Percentiles rank a stretch among this genome's conserved stretches.
Conservation (phyloP, 2,888 invertebrate genomes). For the Stegana nigrithorax region DNA sequence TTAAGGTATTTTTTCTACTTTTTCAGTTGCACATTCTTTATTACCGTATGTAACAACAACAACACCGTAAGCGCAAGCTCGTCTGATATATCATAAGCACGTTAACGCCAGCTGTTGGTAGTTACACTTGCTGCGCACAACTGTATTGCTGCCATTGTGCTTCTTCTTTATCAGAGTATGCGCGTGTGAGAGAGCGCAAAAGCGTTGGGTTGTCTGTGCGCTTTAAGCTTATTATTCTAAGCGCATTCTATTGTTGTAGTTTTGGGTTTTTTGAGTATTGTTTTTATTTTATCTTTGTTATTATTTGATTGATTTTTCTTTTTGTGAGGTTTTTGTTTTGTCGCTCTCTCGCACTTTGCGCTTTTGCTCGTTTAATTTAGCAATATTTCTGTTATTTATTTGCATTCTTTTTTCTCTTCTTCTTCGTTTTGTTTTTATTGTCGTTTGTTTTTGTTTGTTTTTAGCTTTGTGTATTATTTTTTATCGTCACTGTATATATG, state of each 20-base stretch:
- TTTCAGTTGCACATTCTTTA: neutral
- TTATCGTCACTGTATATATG: no score
- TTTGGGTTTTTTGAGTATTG: constrained; percentile 31
- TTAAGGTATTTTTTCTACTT: neutral
- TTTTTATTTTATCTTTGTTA: constrained; percentile 23
- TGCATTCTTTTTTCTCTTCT: constrained; percentile 29
- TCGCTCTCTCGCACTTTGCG: constrained; percentile 5
- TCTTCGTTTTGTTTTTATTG: constrained; percentile 17
- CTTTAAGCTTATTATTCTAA: constrained; percentile 13
- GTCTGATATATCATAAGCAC: neutral
- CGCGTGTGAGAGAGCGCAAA: neutral
- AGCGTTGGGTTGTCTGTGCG: neutral
- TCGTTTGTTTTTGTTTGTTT: neutral
- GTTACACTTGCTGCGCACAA: neutral
- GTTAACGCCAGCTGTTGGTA: neutral
- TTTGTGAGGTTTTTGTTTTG: neutral
- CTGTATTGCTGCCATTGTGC: neutral
- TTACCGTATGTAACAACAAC: neutral
- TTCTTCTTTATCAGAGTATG: neutral
- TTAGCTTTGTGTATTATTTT: no score
- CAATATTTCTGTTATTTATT: constrained; percentile 27
- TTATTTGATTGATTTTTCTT: neutral
- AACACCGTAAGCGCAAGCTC: neutral
- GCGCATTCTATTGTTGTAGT: constrained; percentile 3
- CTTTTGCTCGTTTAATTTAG: constrained; percentile 13